A percentile compares a stretch with the other conserved stretches of the same genome.
phyloP scores from a whole-genome alignment of 2,888 invertebrate species.

The Andrena minutula region DNA sequence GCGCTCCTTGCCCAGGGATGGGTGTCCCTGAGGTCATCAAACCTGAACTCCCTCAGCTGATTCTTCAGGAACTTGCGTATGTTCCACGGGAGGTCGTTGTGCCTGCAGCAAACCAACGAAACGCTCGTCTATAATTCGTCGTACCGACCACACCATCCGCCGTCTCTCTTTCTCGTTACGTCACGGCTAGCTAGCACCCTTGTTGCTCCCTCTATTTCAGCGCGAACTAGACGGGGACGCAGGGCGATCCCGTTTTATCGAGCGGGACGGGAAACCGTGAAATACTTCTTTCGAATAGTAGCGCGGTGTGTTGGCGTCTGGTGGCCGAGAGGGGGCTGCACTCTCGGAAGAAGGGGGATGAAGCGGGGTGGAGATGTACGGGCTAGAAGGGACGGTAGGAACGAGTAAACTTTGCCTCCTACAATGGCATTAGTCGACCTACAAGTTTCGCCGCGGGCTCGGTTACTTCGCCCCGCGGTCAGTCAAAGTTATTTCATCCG shows the following conservation, averaged over 20 bases:
- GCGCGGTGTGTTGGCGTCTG: background rate
- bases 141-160: background rate
- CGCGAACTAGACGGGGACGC: background rate
- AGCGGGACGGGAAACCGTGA: slow-evolving; percentile 13
- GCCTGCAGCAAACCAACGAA: slow-evolving; percentile 86
- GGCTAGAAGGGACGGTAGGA: slow-evolving; percentile 6
- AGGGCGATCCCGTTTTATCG: slow-evolving; percentile 12
- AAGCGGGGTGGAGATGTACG: slow-evolving; percentile 9
- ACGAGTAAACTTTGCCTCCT: slow-evolving; percentile 63
- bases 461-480: slow-evolving; percentile 24
- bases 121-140: slow-evolving; percentile 20
- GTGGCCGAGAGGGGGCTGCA: background rate
- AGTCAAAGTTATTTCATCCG: slow-evolving; percentile 53
- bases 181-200: background rate
- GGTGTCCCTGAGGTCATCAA: slow-evolving; percentile 89
- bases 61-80: slow-evolving; percentile 96
- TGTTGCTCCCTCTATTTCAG: background rate
- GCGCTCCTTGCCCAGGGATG: slow-evolving; percentile 90
- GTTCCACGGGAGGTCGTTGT: slow-evolving; percentile 97
- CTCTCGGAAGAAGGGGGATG: background rate
- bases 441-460: slow-evolving; percentile 49
- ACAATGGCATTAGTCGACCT: slow-evolving; percentile 62
- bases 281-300: slow-evolving; percentile 31
- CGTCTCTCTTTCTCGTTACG: background rate
- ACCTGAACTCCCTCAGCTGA: slow-evolving; percentile 93